These are phyloP conservation scores for Anas platyrhynchos DNA, from an alignment of 2,113 vertebrate species.

Conservation along the genomic window DNA sequence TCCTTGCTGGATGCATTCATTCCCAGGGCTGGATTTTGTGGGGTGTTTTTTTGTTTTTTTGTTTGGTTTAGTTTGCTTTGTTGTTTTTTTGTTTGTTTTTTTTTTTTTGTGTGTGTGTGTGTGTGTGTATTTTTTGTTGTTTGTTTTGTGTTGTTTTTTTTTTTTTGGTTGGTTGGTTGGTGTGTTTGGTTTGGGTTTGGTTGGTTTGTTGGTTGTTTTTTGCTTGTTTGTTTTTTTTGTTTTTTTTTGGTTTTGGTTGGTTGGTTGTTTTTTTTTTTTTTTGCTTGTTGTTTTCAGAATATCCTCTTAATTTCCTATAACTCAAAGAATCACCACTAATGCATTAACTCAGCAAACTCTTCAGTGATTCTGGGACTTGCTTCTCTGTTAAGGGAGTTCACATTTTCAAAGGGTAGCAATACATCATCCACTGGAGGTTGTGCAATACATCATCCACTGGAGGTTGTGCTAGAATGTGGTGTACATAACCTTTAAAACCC, in stretches of 20 bases:
- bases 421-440: neutral
- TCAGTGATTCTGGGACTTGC: neutral
- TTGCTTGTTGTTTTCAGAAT: neutral
- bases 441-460: neutral
- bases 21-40: rapidly evolving
- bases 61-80: too few species aligned
- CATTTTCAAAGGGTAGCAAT: neutral
- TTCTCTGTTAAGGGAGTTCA: neutral
- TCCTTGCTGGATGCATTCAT: neutral
- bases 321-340: neutral
- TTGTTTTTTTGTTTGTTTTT: neutral
- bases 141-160: too few species aligned
- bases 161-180: too few species aligned
- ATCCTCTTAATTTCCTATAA: neutral
- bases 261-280: neutral
- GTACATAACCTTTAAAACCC: neutral
- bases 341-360: neutral
- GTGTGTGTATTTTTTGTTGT: too few species aligned
- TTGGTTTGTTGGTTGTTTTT: rapidly evolving
- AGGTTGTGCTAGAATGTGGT: neutral
- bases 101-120: too few species aligned
- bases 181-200: neutral
- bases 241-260: neutral
- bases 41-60: neutral
- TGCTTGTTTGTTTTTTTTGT: too few species aligned